Base-by-base conservation (phyloP, 2,797 vertebrate genomes). In the Gallirallus australis region DNA sequence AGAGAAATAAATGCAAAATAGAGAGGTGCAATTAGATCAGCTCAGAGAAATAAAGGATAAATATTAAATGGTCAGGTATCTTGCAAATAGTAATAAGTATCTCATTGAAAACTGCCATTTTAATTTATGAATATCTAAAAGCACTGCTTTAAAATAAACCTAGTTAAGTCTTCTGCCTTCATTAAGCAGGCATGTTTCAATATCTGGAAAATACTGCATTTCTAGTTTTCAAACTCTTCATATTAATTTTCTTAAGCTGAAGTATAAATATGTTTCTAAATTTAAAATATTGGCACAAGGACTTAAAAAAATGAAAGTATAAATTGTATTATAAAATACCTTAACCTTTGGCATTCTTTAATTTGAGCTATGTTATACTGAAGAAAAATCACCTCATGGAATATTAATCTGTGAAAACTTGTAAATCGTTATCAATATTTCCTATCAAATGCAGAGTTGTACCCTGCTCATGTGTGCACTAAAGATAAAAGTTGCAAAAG, bases 1-100 rank as follows among this genome's bases (percentile, higher is more conserved):
- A 97, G 97, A 97, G 97, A 98, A 98, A 97, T 98, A 98, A 96
- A 98, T 98, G 97, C 97, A 98, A 98, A 98, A 97, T 97, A 97
- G 97, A 98, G 97, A 94, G 89, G 93, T 97, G 97, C 97, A 98
- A 98, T 98, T 98, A 98, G 97, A 97, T 96, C 97, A 95, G 94
- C 91, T 96, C 94, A 94, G 77, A 97, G 96, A 98, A 98, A 97
- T 89, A 97, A 96, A 98, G 97, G 97, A 54, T 75, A 96, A 96
- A 97, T 97, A 97, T 97, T 95, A 98, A 98, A 97, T 78, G 94
- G 94, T 87, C 96, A 96, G 95, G 87, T 97, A 96, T 94, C 95
- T 85, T 89, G 89, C 96, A 98, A 96, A 93, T 25, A 92, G 84
- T 63, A 91, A 79, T 95, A 94, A 94, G 83, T 50, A 89, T 82